Base-by-base conservation (phyloP, 2,888 invertebrate species). In the Rapana venosa region DNA sequence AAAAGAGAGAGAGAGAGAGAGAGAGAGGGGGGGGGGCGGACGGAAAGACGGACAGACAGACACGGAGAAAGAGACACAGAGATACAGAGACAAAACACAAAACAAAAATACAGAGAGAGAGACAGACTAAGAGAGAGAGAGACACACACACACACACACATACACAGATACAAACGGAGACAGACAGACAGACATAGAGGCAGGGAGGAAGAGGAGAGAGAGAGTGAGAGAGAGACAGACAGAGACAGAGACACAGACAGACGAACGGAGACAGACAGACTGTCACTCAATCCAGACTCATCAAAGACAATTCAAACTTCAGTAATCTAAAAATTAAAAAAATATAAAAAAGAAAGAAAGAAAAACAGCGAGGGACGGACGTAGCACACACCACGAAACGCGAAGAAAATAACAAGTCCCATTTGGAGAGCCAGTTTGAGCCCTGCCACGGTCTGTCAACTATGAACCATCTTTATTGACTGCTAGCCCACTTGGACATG, bases 401-500 rank as follows among this genome's bases (percentile, higher is more conserved):
- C 22, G 20, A 22, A 15, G 22, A 15, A 61, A 15, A 61, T 22
- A 15, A 61, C 22, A 20, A n/a, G 15, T 61, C 61, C 22, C 61
- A 61, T 22, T 61, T 15, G 11, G 6, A 22, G 61, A 61, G 6
- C 61, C 61, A 61, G 22, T 61, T 61, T 13, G 1, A 20, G 20
- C 15, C 15, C 61, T 22, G 61, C 61, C 61, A 61, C 61, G 61
- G 6, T 61, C 61, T 61, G 22, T 61, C 61, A 61, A 61, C 61
- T 22, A 15, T 22, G 66, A 36, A 74, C 61, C 36, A 26, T 47
- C 36, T 70, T 74, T 36, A 87, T 87, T 87, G 74, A 87, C 70
- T 87, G 47, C 74, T 1, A 35, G 47, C 5, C 36, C 8, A 30
- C 70, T 32, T 87, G 87, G 36, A 35, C 87, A 87, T 87, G 87